Percentiles rank a stretch among this genome's conserved stretches.
These are phyloP conservation scores for Chelon auratus DNA, from an alignment of 2,797 vertebrate species.

Conservation along the genomic window DNA sequence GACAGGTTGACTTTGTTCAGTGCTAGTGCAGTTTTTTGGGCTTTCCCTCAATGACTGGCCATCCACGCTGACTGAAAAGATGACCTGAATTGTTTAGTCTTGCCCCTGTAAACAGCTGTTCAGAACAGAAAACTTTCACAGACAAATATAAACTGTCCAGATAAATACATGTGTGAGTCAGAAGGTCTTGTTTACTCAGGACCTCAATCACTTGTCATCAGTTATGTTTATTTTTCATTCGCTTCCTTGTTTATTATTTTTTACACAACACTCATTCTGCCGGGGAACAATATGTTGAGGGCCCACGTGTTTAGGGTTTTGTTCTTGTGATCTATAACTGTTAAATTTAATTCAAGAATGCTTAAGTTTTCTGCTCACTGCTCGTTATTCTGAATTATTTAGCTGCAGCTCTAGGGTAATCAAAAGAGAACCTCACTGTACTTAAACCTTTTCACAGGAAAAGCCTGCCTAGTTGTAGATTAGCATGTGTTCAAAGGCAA, in stretches of 20 bases:
- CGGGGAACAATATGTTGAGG: conserved; percentile 6
- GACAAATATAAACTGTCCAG: neutral
- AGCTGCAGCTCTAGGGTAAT: too few species aligned
- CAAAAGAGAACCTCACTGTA: too few species aligned
- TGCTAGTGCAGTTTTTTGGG: too few species aligned
- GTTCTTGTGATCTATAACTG: too few species aligned
- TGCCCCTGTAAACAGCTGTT: too few species aligned
- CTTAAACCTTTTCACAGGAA: too few species aligned
- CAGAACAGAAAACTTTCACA: neutral
- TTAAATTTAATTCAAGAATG: neutral
- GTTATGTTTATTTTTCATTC: neutral
- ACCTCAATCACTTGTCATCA: neutral
- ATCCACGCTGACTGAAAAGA: too few species aligned
- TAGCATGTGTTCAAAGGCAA: too few species aligned
- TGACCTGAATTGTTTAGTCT: too few species aligned
- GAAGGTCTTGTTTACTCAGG: neutral
- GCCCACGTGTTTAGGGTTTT: conserved; percentile 1
- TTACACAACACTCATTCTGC: neutral
- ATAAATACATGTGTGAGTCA: neutral
- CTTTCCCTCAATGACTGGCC: too few species aligned
- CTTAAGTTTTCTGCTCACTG: neutral
- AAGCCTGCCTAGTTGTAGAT: too few species aligned
- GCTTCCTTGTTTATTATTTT: conserved; percentile 35
- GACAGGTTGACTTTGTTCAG: too few species aligned
- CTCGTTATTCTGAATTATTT: neutral